Evolutionary conservation across 2,888 invertebrate species (phyloP).

Genomic region (Suillia variegata): DNA sequence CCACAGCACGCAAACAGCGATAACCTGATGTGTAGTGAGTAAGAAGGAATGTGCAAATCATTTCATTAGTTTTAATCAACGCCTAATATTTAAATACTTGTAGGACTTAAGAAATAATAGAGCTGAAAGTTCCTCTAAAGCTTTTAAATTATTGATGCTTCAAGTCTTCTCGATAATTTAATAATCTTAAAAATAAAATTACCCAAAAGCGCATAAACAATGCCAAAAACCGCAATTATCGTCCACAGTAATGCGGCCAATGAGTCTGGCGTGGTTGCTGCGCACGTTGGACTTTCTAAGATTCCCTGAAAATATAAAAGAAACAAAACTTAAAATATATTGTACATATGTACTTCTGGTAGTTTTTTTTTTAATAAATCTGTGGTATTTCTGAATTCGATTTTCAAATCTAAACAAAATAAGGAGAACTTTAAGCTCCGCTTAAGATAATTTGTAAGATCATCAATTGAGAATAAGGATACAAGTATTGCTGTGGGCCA

Average conservation of each 20-base stretch:
- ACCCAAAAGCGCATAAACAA: constrained; percentile 85
- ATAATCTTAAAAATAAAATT: too few relatives aligned
- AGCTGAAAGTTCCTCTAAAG: background rate
- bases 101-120: background rate
- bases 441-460: too few relatives aligned
- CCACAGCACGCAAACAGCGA: constrained; percentile 84
- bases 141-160: background rate
- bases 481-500: too few relatives aligned
- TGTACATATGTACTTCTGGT: too few relatives aligned
- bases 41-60: too few relatives aligned
- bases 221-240: constrained; percentile 70
- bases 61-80: too few relatives aligned
- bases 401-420: too few relatives aligned
- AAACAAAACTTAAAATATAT: constrained; percentile 7
- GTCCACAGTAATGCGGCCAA: constrained; percentile 60
- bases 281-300: constrained; percentile 59
- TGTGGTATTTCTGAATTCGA: too few relatives aligned
- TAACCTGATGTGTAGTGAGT: constrained; percentile 67
- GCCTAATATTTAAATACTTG: background rate
- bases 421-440: too few relatives aligned
- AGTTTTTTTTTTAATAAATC: too few relatives aligned
- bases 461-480: too few relatives aligned
- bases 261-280: constrained; percentile 57
- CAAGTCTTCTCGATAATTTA: too few relatives aligned
- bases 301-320: constrained; percentile 55